phyloP scores from a whole-genome alignment of 2,888 invertebrate genomes.

The Agrotis exclamationis region DNA sequence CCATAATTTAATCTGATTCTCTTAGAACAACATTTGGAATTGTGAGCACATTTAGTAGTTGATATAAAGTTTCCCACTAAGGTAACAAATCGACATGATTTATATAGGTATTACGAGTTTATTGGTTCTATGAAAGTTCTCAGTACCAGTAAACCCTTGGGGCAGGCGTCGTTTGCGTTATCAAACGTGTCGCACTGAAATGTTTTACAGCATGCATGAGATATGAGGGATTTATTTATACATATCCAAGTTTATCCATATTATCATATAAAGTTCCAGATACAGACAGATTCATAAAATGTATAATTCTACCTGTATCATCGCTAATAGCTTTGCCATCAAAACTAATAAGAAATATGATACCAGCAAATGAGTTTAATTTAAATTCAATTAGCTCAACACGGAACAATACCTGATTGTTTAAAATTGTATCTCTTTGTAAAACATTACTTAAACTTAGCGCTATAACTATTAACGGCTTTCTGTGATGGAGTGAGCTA shows the following conservation, averaged over 20 bases:
- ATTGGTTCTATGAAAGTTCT: conserved; percentile 74
- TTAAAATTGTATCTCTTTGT: conserved; percentile 33
- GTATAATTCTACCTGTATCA: background rate
- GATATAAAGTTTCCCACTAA: conserved; percentile 66
- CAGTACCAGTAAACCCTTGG: conserved; percentile 69
- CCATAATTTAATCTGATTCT: conserved; percentile 1
- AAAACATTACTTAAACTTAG: conserved; percentile 46
- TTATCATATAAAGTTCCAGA: conserved; percentile 17
- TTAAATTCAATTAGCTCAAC: background rate
- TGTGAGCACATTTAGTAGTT: conserved; percentile 56
- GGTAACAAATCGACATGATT: conserved; percentile 74
- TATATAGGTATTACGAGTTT: conserved; percentile 74
- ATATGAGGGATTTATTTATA: conserved; percentile 25
- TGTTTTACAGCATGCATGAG: conserved; percentile 64
- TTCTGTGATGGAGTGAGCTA: conserved; percentile 73
- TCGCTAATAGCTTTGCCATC: background rate
- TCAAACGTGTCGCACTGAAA: conserved; percentile 68
- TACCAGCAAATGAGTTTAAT: background rate
- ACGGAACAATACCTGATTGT: conserved; percentile 23
- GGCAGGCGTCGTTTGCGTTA: conserved; percentile 66
- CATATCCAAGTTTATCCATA: conserved; percentile 5
- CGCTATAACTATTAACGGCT: conserved; percentile 62
- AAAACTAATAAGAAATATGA: background rate
- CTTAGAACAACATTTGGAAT: conserved; percentile 38
- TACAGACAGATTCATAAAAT: background rate